Base-by-base conservation (phyloP, 2,888 invertebrate genomes). In the Theretra japonica region DNA sequence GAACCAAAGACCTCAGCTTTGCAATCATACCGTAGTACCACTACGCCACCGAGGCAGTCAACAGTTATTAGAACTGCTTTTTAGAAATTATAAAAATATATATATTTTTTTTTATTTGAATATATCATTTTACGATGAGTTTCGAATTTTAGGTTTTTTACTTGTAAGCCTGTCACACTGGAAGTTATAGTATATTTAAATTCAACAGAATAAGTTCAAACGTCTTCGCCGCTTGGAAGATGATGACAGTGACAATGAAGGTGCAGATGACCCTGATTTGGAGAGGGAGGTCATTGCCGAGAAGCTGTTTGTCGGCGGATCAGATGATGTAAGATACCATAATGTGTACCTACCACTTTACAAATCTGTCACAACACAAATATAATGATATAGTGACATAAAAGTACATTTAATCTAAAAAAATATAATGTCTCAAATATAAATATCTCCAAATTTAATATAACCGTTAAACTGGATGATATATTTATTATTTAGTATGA, bases 161-260 rank as follows among this genome's bases (percentile, higher is more conserved):
- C 3, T 41, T 41, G 41, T 41, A 41, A 11, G 3, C 11, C 11
- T 15, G 41, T 15, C 11, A 41, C 41, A 3, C 15, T 11, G 11
- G 11, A 41, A 41, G 3, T 72, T 73, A 50, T 68, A 70, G 50
- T 76, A 58, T 62, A 60, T 70, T 30, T 68, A 50, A 80, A 73
- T 69, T 77, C 87, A 87, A 53, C 89, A 98, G 97, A 98, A 97
- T 94, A 96, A 97, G 76, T 98, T 98, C 82, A 98, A 98, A 86
- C 96, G 98, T 74, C 94, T 98, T 75, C 95, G 97, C 75, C 95
- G 97, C 48, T 96, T 98, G 77, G 97, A 97, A 87, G 98, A 98
- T 90, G 98, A 98, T 86, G 98, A 99, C 85, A 98, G 98, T 84
- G 98, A 98, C 80, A 97, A 97, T 80, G 98, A 98, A 83, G 97